Conservation (phyloP, 2,888 invertebrate genomes). For the Lucinisca nassula region DNA sequence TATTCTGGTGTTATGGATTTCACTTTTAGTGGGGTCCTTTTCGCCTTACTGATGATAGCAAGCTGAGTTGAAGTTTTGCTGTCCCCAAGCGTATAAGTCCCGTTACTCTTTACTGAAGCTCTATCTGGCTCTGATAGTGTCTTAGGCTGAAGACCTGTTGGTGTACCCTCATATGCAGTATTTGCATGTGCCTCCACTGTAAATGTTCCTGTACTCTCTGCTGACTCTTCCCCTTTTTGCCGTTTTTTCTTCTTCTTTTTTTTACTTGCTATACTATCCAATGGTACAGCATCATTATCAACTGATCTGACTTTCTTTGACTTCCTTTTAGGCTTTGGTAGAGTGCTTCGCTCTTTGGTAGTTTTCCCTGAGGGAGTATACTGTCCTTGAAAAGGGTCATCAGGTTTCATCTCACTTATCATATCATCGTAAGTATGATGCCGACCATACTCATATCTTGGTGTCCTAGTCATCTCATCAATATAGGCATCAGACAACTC, state of each 20-base stretch:
- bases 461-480: constrained; percentile 71
- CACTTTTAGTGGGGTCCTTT: constrained; percentile 33
- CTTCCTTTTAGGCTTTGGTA: constrained; percentile 49
- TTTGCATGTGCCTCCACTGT: constrained; percentile 55
- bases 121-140: constrained; percentile 45
- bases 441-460: constrained; percentile 66
- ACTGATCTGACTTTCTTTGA: constrained; percentile 36
- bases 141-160: background rate
- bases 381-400: constrained; percentile 75
- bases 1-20: constrained; percentile 11
- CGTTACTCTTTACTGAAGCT: constrained; percentile 74
- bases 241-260: constrained; percentile 62
- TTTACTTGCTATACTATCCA: constrained; percentile 10
- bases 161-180: constrained; percentile 26
- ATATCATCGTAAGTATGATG: constrained; percentile 76
- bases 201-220: constrained; percentile 58
- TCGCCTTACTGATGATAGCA: constrained; percentile 18
- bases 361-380: constrained; percentile 72
- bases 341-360: constrained; percentile 31
- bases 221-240: constrained; percentile 44
- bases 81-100: constrained; percentile 69
- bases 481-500: constrained; percentile 74
- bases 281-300: constrained; percentile 14
- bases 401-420: constrained; percentile 62
- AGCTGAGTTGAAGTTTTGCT: constrained; percentile 27